A percentile compares a stretch with the other conserved stretches of the same genome.
phyloP scores from a whole-genome alignment of 2,797 vertebrate genomes.

The Urophycis tenuis region DNA sequence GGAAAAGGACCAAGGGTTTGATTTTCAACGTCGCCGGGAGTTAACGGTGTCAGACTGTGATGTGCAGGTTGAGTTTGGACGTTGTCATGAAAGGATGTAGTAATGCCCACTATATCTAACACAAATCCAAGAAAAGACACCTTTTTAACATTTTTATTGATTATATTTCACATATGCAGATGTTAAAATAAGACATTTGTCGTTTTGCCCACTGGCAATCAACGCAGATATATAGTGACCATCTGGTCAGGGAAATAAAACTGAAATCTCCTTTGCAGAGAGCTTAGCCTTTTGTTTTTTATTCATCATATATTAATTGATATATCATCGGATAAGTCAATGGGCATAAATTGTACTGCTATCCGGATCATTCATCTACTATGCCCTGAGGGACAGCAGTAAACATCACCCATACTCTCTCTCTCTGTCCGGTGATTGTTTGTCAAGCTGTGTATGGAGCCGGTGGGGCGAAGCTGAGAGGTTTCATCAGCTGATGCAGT shows the following conservation, averaged over 20 bases:
- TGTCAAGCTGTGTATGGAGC: too few relatives aligned
- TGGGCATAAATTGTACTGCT: neutral
- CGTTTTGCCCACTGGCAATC: neutral
- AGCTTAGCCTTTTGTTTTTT: neutral
- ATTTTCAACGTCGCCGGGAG: slow-evolving; percentile 1
- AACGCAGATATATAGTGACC: neutral
- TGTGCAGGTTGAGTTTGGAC: neutral
- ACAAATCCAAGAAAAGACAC: neutral
- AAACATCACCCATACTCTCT: neutral
- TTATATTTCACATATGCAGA: neutral
- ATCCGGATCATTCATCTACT: neutral
- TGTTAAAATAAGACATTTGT: neutral
- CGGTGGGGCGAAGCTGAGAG: too few relatives aligned
- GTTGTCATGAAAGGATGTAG: neutral
- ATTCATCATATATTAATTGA: neutral
- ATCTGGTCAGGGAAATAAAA: neutral
- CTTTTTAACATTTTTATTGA: neutral
- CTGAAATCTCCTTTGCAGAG: neutral
- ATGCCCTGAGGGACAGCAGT: neutral
- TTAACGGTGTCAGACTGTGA: neutral
- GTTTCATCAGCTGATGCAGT: too few relatives aligned
- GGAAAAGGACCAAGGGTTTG: slow-evolving; percentile 6
- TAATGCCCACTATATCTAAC: neutral
- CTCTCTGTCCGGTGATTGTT: too few relatives aligned
- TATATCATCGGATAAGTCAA: neutral